Percentiles rank a stretch among this genome's conserved stretches.
These are phyloP conservation scores for Steinernema carpocapsae DNA, from an alignment of 2,888 invertebrate species.

Conservation along the genomic window DNA sequence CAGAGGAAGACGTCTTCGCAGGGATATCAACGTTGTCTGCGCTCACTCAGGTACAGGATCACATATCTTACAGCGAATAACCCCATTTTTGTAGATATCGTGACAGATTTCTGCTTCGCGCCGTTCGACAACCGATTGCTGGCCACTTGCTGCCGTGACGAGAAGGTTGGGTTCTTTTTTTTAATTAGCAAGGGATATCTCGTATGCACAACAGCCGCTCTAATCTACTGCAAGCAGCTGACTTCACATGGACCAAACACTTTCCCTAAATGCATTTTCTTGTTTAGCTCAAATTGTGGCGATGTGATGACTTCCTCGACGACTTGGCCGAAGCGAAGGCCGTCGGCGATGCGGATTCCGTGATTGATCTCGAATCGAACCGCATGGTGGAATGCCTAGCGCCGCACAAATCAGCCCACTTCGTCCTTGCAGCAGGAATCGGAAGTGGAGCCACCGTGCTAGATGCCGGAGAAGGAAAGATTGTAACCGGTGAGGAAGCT, in stretches of 20 bases:
- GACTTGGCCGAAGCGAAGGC: slow-evolving; percentile 1
- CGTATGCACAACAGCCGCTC: slow-evolving; percentile 9
- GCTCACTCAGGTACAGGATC: slow-evolving; percentile 70
- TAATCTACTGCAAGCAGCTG: not conserved
- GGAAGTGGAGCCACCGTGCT: slow-evolving; percentile 82
- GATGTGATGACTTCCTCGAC: slow-evolving; percentile 84
- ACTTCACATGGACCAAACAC: too few species aligned
- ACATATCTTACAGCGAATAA: not conserved
- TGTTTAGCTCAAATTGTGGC: slow-evolving; percentile 84
- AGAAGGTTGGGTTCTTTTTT: slow-evolving; percentile 68
- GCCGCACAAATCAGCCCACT: slow-evolving; percentile 84
- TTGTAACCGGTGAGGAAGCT: slow-evolving; percentile 69
- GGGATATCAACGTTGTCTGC: slow-evolving; percentile 72
- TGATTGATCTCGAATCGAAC: slow-evolving; percentile 31
- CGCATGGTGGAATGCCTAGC: slow-evolving; percentile 40
- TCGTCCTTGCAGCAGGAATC: slow-evolving; percentile 84
- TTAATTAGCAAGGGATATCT: not conserved
- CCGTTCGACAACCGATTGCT: slow-evolving; percentile 91
- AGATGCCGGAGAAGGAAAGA: slow-evolving; percentile 84
- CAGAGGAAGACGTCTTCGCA: slow-evolving; percentile 82
- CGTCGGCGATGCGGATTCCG: not conserved
- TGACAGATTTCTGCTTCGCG: slow-evolving; percentile 92
- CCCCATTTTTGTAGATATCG: slow-evolving; percentile 78
- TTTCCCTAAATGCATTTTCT: slow-evolving; percentile 46
- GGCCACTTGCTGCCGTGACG: slow-evolving; percentile 78